Evolutionary conservation across 2,113 vertebrate genomes (phyloP).

Genomic region (Hydropotes inermis): DNA sequence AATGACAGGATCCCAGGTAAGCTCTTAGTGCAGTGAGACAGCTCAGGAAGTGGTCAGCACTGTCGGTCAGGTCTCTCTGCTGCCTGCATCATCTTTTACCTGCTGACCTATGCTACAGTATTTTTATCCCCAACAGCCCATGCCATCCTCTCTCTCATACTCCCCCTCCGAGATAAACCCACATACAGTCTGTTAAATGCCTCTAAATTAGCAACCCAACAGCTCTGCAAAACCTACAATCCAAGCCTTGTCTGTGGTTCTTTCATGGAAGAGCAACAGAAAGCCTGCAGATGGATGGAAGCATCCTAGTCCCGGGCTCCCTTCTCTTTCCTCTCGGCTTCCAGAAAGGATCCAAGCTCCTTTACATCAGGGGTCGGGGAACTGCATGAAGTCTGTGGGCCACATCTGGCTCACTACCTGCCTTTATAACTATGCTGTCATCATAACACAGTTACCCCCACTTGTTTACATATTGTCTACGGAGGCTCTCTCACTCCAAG

Average conservation of each 20-base stretch:
- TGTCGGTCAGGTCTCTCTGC: neutral
- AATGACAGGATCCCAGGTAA: neutral
- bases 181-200: neutral
- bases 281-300: neutral
- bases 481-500: neutral
- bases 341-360: neutral
- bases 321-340: neutral
- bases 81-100: neutral
- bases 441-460: neutral
- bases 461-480: neutral
- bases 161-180: neutral
- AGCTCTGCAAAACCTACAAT: conserved; percentile 31
- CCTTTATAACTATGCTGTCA: conserved; percentile 33
- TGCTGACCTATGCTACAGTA: neutral
- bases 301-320: neutral
- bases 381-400: neutral
- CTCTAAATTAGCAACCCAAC: neutral
- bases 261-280: neutral
- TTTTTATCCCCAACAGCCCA: neutral
- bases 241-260: neutral
- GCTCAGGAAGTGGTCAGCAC: neutral
- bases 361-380: neutral
- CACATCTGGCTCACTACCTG: neutral
- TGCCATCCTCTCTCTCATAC: neutral
- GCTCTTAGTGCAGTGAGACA: neutral